These are phyloP conservation scores for Eutolmus rufibarbis DNA, from an alignment of 2,888 invertebrate species.

Conservation along the genomic window DNA sequence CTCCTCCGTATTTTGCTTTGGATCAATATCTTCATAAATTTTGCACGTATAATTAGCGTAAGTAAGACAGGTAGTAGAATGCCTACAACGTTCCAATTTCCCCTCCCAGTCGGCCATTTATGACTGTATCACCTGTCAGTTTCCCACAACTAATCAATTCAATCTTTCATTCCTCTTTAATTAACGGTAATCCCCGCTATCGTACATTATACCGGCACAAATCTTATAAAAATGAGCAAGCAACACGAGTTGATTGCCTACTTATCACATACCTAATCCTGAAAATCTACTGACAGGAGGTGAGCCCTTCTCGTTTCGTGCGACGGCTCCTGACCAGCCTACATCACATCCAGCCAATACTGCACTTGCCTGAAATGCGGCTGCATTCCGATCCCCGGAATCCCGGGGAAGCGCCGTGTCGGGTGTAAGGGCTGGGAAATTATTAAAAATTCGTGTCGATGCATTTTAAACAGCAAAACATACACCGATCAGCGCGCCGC, in stretches of 20 bases:
- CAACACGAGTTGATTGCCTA: not conserved
- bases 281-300: conserved; percentile 20
- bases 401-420: not conserved
- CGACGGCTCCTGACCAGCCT: not conserved
- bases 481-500: not conserved
- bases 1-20: not conserved
- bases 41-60: not conserved
- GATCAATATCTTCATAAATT: not conserved
- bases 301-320: not conserved
- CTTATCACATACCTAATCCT: not conserved
- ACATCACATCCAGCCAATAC: not conserved
- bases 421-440: not conserved
- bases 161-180: not conserved
- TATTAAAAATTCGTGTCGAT: conserved; percentile 31
- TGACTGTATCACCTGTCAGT: not conserved
- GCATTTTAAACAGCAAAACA: conserved; percentile 24
- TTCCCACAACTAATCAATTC: not conserved
- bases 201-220: not conserved
- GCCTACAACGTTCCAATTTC: not conserved
- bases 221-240: not conserved
- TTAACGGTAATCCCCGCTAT: not conserved
- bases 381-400: not conserved
- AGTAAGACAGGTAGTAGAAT: not conserved
- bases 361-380: not conserved
- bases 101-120: not conserved